These are phyloP conservation scores for Platycercus adscitus DNA, from an alignment of 2,113 vertebrate genomes.

Conservation along the genomic window DNA sequence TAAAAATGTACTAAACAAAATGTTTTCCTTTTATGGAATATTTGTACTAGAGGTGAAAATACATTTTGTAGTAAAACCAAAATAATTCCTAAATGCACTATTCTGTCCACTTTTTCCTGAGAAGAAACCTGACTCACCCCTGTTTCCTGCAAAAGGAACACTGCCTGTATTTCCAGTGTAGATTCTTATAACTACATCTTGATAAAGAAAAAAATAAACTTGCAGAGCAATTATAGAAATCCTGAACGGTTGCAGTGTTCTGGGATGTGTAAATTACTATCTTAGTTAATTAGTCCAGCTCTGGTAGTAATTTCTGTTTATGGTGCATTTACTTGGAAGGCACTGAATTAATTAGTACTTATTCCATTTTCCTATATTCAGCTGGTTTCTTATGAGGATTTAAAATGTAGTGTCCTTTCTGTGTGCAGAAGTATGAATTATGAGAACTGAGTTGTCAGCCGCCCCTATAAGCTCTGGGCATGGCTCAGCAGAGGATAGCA, in stretches of 20 bases:
- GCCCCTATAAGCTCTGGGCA: neutral
- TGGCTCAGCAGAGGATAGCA: neutral
- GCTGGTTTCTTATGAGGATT: neutral
- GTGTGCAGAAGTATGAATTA: neutral
- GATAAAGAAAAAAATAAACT: neutral
- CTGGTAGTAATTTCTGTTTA: neutral
- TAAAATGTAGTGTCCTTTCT: neutral
- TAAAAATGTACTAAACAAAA: neutral
- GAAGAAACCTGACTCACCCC: neutral
- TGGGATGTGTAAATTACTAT: neutral
- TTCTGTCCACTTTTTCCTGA: neutral
- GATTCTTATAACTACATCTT: neutral
- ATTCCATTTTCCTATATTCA: neutral
- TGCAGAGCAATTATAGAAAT: neutral
- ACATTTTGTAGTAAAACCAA: neutral
- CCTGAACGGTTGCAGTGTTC: neutral
- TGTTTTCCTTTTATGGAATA: neutral
- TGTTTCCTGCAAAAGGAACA: accelerated
- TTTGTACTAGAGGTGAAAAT: neutral
- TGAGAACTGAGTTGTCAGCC: neutral
- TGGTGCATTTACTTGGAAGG: neutral
- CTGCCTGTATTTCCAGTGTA: neutral
- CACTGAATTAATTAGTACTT: neutral
- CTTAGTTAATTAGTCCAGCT: constrained; percentile 22
- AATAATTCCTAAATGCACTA: neutral